Conservation (phyloP, 2,888 invertebrate species). For the Ditula angustiorana region DNA sequence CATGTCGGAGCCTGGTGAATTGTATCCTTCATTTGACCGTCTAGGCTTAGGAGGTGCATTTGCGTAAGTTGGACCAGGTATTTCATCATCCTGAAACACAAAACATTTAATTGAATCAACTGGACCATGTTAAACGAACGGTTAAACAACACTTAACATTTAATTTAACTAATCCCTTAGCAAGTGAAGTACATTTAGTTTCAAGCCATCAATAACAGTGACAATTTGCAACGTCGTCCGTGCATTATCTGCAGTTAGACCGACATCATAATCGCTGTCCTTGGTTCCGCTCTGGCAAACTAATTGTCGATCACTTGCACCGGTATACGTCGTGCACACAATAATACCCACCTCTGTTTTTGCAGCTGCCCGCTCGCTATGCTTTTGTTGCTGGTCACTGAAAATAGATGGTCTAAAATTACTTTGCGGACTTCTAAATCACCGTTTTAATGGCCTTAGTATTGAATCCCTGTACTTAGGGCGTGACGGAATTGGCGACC, state of each 20-base stretch:
- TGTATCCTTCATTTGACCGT: conserved; percentile 91
- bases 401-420: conserved; percentile 55
- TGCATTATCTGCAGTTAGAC: conserved; percentile 70
- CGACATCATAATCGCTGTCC: conserved; percentile 71
- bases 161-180: conserved; percentile 17
- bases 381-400: conserved; percentile 74
- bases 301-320: conserved; percentile 74
- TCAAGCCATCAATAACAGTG: conserved; percentile 43
- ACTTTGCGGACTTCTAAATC: conserved; percentile 32
- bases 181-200: conserved; percentile 15
- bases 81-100: conserved; percentile 71
- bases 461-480: conserved; percentile 36
- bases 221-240: conserved; percentile 55
- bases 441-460: conserved; percentile 40
- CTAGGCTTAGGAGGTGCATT: conserved; percentile 96
- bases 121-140: not conserved
- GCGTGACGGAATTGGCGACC: conserved; percentile 27
- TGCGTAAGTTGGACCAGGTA: conserved; percentile 90
- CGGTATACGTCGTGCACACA: conserved; percentile 64
- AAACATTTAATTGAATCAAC: conserved; percentile 33
- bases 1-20: conserved; percentile 90
- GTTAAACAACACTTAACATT: not conserved
- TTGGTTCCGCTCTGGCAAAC: conserved; percentile 76
- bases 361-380: conserved; percentile 69
- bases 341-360: conserved; percentile 78